Evolutionary conservation across 2,888 invertebrate species (phyloP), one percentile per base, ranked within the genome.

Genomic region (Cremastinae sp.): DNA sequence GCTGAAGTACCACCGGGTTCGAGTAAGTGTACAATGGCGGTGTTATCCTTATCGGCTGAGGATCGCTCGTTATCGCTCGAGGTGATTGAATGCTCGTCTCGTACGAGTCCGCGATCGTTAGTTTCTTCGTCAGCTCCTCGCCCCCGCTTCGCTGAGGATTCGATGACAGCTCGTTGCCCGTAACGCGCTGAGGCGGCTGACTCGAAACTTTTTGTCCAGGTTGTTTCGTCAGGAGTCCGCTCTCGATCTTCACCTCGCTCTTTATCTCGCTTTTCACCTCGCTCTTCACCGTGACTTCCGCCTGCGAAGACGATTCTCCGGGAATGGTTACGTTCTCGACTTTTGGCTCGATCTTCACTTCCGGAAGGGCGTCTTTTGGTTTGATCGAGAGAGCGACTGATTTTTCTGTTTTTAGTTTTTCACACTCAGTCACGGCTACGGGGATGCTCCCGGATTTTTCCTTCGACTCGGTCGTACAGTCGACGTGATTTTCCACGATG

Each of bases 1-100:
- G 90, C 75, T 92, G 90, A 84, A 94, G 93, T 84, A 94, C 95
- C 51, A 89, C 89, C 61, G 93, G 93, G 86, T 94, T 95, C 9
- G 95, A 95, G 87, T 95, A 95, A 0, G 95, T 95, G 86, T 95
- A 95, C 14, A 95, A 90, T 3, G 95, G 94, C 2, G 95, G 95
- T 12, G 94, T 94, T 70, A 93, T 92, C 78, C 95, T 91, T 79
- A 94, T 93, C 12, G 95, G 94, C 59, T 93, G 92, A n/a, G 94
- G 93, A 84, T 94, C 93, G 64, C 90, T 86, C 22, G 72, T 16
- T 2, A 78, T 55, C 16, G 43, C 69, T 20, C 85, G 77, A 0
- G 89, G 89, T 45, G 89, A 89, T 65, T 85, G 85, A n/a, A 86
- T 3, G 9, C 78, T 83, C 41, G 81, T 74, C 18, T 86, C 85